A percentile compares a stretch with the other conserved stretches of the same genome.
Conservation (phyloP, 2,888 invertebrate species). For the Pharmacophagus antenor region DNA sequence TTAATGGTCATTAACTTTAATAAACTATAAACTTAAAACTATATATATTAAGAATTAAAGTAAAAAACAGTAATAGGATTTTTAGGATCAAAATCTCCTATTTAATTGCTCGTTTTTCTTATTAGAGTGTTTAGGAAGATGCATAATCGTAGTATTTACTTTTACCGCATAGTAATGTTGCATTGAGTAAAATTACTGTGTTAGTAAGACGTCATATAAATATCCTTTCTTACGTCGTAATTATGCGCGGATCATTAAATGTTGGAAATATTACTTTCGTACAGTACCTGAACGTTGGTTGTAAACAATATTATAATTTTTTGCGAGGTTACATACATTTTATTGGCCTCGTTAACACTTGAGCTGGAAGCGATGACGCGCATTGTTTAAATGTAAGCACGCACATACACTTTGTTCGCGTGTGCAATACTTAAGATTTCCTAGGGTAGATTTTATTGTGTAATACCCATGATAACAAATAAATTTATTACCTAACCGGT, state of each 20-base stretch:
- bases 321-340: conserved; percentile 54
- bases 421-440: conserved; percentile 71
- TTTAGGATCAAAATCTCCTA: too few relatives aligned
- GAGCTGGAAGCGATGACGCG: conserved; percentile 64
- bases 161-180: too few relatives aligned
- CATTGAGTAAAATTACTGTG: not conserved
- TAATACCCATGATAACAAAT: conserved; percentile 38
- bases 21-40: too few relatives aligned
- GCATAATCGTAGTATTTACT: too few relatives aligned
- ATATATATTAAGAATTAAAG: too few relatives aligned
- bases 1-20: too few relatives aligned
- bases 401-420: conserved; percentile 68
- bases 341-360: conserved; percentile 56
- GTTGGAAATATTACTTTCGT: too few relatives aligned
- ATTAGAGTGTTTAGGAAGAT: too few relatives aligned
- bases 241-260: too few relatives aligned
- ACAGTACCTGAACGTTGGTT: conserved; percentile 12
- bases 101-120: too few relatives aligned
- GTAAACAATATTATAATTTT: conserved; percentile 26
- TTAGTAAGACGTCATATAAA: not conserved
- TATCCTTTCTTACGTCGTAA: not conserved
- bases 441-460: conserved; percentile 52
- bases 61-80: too few relatives aligned
- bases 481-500: conserved; percentile 44
- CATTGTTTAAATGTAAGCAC: conserved; percentile 73